Evolutionary conservation across 2,888 invertebrate species (phyloP).

Genomic region (Oligia strigilis): DNA sequence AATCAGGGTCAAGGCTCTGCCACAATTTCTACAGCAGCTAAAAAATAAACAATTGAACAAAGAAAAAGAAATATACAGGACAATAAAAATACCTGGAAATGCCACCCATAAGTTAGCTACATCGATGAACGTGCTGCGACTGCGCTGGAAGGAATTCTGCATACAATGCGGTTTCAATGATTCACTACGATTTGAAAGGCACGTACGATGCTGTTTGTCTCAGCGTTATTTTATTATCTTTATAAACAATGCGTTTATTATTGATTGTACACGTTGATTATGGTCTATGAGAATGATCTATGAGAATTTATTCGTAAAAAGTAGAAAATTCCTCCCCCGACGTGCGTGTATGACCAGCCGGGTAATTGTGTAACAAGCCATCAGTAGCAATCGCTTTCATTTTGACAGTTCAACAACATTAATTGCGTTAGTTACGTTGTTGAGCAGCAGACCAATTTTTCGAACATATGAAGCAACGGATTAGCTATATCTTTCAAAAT

Average conservation of each 20-base stretch:
- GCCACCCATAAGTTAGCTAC: conserved; percentile 36
- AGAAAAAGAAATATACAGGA: conserved; percentile 24
- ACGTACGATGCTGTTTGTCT: conserved; percentile 38
- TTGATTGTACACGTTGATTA: conserved; percentile 33
- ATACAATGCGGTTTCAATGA: conserved; percentile 61
- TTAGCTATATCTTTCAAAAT: too few relatives aligned
- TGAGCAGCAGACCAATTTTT: too few relatives aligned
- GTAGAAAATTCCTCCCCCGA: not conserved
- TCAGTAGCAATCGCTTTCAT: not conserved
- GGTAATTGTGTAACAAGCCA: too few relatives aligned
- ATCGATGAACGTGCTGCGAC: conserved; percentile 24
- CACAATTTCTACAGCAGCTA: conserved; percentile 21
- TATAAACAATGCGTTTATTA: conserved; percentile 51
- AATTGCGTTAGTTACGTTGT: too few relatives aligned
- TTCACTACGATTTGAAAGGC: conserved; percentile 33
- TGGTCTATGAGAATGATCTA: not conserved
- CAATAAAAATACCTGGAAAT: conserved; percentile 46
- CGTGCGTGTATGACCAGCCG: not conserved
- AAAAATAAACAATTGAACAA: conserved; percentile 48
- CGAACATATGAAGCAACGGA: too few relatives aligned
- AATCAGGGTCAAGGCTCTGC: conserved; percentile 26
- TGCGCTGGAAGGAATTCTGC: conserved; percentile 46
- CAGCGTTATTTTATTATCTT: conserved; percentile 50
- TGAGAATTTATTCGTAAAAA: not conserved
- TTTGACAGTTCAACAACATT: not conserved